Base-by-base conservation (phyloP, 2,888 invertebrate genomes). In the Tenthredo notha region DNA sequence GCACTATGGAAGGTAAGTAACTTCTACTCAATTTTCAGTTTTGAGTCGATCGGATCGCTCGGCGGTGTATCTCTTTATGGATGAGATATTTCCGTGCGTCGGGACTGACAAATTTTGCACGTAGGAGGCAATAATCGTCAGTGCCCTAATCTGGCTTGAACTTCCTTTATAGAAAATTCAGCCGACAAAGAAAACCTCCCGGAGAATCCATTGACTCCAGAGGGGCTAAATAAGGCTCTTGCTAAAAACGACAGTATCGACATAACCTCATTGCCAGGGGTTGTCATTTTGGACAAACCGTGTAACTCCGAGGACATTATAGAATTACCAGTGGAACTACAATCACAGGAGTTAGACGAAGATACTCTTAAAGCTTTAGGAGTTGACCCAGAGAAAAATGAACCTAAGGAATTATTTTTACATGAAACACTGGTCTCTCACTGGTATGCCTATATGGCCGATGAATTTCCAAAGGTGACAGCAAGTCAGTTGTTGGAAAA, bases 111-210 rank as follows among this genome's bases (percentile, higher is more conserved):
- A 87, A 74, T 84, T 86, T 87, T 87, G 87, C 86, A 87, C 87
- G 87, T 75, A 87, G 86, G 86, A 87, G 86, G 87, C 86, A 87
- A 86, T 86, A 87, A 86, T 82, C 40, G 85, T 85, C 85, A 87
- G 86, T 85, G 87, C 87, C 50, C 65, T 84, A 77, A 84, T 15
- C 61, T 58, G 18, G 50, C 72, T 54, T 85, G 47, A 33, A 67
- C 12, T 58, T 82, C 43, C 18, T 37, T 43, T 74, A 0, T 12
- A 74, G 72, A 74, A n/a, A 74, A 74, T 80, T 58, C 65, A 74
- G 82, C n/a, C 33, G 50, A 43, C 12, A 47, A 15, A 75, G 74
- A 33, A 37, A 80, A 58, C 33, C 29, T 50, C 54, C 15, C 47
- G 29, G 78, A 77, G 18, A 78, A 65, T 74, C 37, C 0, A 7